Conservation (phyloP, 2,797 vertebrate genomes). For the Vultur gryphus region DNA sequence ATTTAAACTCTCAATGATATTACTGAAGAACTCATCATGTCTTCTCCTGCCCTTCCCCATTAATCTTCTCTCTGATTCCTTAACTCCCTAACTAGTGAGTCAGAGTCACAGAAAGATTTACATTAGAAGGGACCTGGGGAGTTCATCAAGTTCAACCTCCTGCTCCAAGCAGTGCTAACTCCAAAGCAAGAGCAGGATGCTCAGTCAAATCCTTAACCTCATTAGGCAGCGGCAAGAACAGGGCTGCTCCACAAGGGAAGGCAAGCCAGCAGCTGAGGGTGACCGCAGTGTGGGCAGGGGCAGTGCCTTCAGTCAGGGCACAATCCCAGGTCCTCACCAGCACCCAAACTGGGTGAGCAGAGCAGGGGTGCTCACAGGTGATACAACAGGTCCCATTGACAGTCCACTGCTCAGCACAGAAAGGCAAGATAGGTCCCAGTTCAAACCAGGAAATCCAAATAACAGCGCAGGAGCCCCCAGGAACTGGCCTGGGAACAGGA, state of each 20-base stretch:
- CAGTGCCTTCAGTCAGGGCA: background rate
- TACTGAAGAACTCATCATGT: background rate
- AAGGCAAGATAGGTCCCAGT: background rate
- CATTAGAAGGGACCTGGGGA: background rate
- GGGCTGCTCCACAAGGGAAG: background rate
- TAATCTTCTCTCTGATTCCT: background rate
- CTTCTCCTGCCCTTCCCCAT: background rate
- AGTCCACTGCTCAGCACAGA: background rate
- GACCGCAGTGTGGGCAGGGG: rapidly evolving
- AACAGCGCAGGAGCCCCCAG: background rate
- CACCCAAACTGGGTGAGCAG: background rate
- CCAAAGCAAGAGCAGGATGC: background rate
- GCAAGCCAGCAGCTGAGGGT: background rate
- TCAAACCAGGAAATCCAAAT: background rate
- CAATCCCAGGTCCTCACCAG: background rate
- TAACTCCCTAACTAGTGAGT: background rate
- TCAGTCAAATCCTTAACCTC: background rate
- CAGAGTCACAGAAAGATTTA: background rate
- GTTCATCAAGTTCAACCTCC: background rate
- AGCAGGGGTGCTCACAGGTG: background rate
- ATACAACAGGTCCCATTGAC: background rate
- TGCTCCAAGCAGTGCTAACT: background rate
- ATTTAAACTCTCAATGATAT: background rate
- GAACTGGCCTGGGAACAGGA: background rate
- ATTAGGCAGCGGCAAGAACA: background rate